These are phyloP conservation scores for Lates japonicus DNA, from an alignment of 2,797 vertebrate species.

Conservation along the genomic window DNA sequence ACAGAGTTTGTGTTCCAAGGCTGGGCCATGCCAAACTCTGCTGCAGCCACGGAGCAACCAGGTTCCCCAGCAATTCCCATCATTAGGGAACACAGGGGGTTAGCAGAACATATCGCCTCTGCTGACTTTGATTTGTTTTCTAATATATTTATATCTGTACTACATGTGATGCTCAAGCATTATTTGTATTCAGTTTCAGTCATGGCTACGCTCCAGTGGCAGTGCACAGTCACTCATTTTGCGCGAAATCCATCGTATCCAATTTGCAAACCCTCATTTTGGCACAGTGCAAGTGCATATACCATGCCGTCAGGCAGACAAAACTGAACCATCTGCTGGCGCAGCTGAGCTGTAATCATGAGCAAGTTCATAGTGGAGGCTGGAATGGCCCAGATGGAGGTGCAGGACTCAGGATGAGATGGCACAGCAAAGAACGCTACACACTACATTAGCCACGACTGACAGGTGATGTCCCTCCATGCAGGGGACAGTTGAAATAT, in stretches of 20 bases:
- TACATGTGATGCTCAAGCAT: slow-evolving; percentile 43
- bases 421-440: slow-evolving; percentile 24
- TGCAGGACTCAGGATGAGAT: slow-evolving; percentile 53
- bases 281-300: slow-evolving; percentile 60
- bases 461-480: slow-evolving; percentile 51
- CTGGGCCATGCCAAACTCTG: slow-evolving; percentile 57
- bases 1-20: slow-evolving; percentile 73
- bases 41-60: slow-evolving; percentile 44
- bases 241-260: slow-evolving; percentile 71
- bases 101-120: slow-evolving; percentile 30
- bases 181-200: slow-evolving; percentile 59
- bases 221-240: slow-evolving; percentile 55
- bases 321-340: slow-evolving; percentile 84
- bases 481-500: slow-evolving; percentile 23
- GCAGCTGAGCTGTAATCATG: slow-evolving; percentile 73
- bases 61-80: slow-evolving; percentile 60
- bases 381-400: slow-evolving; percentile 73
- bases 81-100: slow-evolving; percentile 56
- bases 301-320: slow-evolving; percentile 68
- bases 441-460: slow-evolving; percentile 42
- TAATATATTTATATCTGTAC: slow-evolving; percentile 60
- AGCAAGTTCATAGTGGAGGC: slow-evolving; percentile 60
- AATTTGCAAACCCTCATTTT: slow-evolving; percentile 74
- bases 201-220: slow-evolving; percentile 45
- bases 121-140: slow-evolving; percentile 63